These are phyloP conservation scores for Eristalinus sepulchralis DNA, from an alignment of 2,888 invertebrate species.

Conservation along the genomic window DNA sequence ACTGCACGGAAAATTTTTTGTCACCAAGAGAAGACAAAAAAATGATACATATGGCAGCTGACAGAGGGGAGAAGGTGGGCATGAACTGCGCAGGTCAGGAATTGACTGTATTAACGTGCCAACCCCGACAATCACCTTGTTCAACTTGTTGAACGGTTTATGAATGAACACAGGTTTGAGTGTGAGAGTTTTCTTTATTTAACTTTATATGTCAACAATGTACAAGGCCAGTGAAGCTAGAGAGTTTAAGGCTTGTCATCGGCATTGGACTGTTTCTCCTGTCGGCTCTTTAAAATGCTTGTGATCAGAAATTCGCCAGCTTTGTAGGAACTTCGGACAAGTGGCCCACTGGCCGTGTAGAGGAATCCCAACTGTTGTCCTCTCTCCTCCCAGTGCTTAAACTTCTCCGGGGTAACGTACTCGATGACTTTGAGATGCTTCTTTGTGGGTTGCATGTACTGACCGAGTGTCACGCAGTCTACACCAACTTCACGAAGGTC, in stretches of 20 bases:
- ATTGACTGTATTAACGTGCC: background rate
- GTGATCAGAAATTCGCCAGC: slow-evolving; percentile 97
- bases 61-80: slow-evolving; percentile 26
- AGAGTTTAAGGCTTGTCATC: slow-evolving; percentile 39
- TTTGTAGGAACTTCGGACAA: slow-evolving; percentile 97
- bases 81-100: slow-evolving; percentile 50
- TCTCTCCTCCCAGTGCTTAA: slow-evolving; percentile 90
- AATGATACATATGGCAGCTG: slow-evolving; percentile 46
- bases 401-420: slow-evolving; percentile 98
- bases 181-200: slow-evolving; percentile 8
- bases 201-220: slow-evolving; percentile 37
- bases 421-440: slow-evolving; percentile 96
- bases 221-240: background rate
- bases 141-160: slow-evolving; percentile 65
- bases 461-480: slow-evolving; percentile 97
- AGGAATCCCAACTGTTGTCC: slow-evolving; percentile 94
- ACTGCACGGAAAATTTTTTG: slow-evolving; percentile 24
- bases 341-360: slow-evolving; percentile 98
- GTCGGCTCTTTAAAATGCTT: slow-evolving; percentile 87
- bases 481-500: slow-evolving; percentile 92
- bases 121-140: background rate
- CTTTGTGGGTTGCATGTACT: slow-evolving; percentile 99
- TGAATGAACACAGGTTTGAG: slow-evolving; percentile 24
- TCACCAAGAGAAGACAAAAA: background rate
- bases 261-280: slow-evolving; percentile 23